Evolutionary conservation across 2,797 vertebrate species (phyloP).

Genomic region (Anniella stebbinsi): DNA sequence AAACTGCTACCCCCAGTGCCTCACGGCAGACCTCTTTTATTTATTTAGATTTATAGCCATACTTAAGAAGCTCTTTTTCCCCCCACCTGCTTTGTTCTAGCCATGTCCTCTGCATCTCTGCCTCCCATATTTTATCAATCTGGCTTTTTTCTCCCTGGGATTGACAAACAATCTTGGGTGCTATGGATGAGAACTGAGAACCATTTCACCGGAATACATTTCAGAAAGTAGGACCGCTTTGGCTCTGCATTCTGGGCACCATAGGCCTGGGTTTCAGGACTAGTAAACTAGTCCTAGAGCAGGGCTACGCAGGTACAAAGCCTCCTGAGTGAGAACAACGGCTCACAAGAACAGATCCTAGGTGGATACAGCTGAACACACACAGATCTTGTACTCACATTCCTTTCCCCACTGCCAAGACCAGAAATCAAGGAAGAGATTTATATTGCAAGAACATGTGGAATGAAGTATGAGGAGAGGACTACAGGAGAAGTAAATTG

Average conservation of each 20-base stretch:
- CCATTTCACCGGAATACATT: background rate
- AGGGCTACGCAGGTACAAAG: too few species aligned
- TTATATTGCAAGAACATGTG: too few species aligned
- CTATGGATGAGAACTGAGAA: background rate
- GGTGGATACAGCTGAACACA: background rate
- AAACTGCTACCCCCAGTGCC: constrained; percentile 62
- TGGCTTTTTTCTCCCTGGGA: constrained; percentile 27
- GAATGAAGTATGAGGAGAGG: background rate
- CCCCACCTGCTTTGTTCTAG: constrained; percentile 57
- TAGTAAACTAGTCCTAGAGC: too few species aligned
- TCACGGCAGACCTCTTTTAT: constrained; percentile 72
- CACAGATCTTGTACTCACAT: background rate
- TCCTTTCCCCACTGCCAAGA: background rate
- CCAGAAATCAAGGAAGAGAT: background rate
- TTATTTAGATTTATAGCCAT: constrained; percentile 75
- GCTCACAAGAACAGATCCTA: background rate
- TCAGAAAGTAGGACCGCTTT: background rate
- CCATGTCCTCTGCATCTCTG: constrained; percentile 59
- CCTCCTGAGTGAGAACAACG: background rate
- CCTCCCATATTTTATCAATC: constrained; percentile 5
- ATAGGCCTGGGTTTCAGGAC: background rate
- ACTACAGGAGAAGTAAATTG: background rate
- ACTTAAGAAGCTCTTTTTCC: constrained; percentile 65
- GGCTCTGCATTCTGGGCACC: too few species aligned
- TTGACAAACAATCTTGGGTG: background rate